Conservation (phyloP, 2,113 vertebrate species). For the Hassar affinis region DNA sequence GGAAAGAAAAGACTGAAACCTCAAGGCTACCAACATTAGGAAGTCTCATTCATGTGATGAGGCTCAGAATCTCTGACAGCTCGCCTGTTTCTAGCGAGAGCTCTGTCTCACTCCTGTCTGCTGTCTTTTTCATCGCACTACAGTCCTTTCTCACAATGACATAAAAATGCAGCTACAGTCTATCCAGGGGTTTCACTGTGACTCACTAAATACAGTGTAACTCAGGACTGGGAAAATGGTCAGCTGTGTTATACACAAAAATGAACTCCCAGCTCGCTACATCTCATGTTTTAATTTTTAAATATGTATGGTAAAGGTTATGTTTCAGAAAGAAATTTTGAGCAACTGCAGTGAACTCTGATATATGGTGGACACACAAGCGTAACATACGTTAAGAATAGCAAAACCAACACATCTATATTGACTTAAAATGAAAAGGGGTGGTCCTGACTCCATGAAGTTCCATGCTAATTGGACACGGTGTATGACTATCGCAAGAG, state of each 20-base stretch:
- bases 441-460: background rate
- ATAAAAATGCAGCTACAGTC: constrained; percentile 34
- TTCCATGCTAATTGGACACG: background rate
- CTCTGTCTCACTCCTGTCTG: constrained; percentile 33
- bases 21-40: constrained; percentile 49
- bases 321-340: background rate
- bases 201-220: constrained; percentile 32
- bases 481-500: background rate
- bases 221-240: background rate
- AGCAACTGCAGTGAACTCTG: background rate
- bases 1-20: constrained; percentile 41
- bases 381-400: no score
- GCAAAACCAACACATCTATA: background rate
- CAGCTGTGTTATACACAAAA: background rate
- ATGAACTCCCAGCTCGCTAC: background rate
- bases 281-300: background rate
- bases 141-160: constrained; percentile 38
- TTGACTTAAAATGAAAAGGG: background rate
- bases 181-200: constrained; percentile 8
- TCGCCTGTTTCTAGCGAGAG: constrained; percentile 23
- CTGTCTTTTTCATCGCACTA: constrained; percentile 40
- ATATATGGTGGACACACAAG: background rate
- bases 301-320: background rate
- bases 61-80: constrained; percentile 44
- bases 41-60: constrained; percentile 48